A percentile compares a stretch with the other conserved stretches of the same genome.
Conservation (phyloP, 2,888 invertebrate species). For the Drosophila histrio region DNA sequence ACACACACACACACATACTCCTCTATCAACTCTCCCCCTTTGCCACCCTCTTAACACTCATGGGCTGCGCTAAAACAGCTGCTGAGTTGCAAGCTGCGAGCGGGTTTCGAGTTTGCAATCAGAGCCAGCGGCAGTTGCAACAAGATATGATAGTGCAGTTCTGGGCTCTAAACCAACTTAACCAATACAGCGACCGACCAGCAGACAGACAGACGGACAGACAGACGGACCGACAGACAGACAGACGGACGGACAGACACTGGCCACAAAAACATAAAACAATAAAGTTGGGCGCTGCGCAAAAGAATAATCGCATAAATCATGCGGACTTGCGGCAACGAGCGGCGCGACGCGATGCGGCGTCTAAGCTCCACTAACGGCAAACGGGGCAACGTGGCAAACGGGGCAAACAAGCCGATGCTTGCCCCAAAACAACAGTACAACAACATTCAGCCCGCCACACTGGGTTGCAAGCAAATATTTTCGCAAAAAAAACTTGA, state of each 20-base stretch:
- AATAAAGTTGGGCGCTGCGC: constrained; percentile 78
- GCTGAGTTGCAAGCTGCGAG: constrained; percentile 54
- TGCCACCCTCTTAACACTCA: constrained; percentile 21
- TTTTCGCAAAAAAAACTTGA: too few relatives aligned
- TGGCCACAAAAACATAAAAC: constrained; percentile 76
- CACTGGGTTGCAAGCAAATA: constrained; percentile 4
- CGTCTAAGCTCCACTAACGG: constrained; percentile 74
- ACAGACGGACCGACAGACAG: constrained; percentile 22
- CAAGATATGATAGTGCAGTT: constrained; percentile 51
- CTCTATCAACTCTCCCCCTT: background rate
- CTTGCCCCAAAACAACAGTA: constrained; percentile 3
- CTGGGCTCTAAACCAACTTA: constrained; percentile 29
- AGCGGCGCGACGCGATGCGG: constrained; percentile 22
- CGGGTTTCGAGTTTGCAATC: constrained; percentile 49
- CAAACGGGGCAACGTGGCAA: constrained; percentile 24
- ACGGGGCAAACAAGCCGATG: constrained; percentile 6
- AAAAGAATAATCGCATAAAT: constrained; percentile 79
- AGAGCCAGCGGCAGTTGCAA: constrained; percentile 57
- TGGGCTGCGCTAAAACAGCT: constrained; percentile 46
- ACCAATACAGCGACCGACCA: constrained; percentile 15
- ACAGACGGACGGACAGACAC: constrained; percentile 22
- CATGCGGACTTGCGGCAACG: constrained; percentile 56
- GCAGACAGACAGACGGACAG: constrained; percentile 6
- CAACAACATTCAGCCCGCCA: background rate
- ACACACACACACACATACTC: background rate